phyloP scores from a whole-genome alignment of 30 jellyfish, hydroid and myxozoan species.

The Hydractinia echinata region DNA sequence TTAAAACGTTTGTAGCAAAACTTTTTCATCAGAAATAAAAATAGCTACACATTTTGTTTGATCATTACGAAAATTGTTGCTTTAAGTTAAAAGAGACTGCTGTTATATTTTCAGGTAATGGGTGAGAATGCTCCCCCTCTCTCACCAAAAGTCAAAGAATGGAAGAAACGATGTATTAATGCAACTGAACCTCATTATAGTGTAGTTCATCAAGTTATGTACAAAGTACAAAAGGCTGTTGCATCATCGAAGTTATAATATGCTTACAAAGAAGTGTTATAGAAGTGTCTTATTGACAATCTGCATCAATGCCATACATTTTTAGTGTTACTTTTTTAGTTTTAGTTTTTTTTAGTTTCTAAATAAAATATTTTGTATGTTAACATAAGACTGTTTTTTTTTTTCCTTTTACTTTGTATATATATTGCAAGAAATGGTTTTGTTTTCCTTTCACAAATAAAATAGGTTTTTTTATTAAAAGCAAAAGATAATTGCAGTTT shows the following conservation, averaged over 20 bases:
- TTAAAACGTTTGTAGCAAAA: too few relatives aligned
- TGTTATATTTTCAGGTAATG: slow-evolving; percentile 23
- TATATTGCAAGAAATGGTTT: too few relatives aligned
- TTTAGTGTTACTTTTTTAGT: background rate
- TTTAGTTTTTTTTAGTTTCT: background rate
- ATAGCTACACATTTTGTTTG: too few relatives aligned
- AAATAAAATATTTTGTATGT: background rate
- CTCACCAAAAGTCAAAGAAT: slow-evolving; percentile 41
- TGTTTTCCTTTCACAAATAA: too few relatives aligned
- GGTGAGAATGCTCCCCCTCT: slow-evolving; percentile 35
- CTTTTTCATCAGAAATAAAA: too few relatives aligned
- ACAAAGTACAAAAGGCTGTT: slow-evolving; percentile 27
- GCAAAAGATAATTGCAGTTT: too few relatives aligned
- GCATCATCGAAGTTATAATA: background rate
- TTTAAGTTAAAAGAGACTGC: too few relatives aligned
- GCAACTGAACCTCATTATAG: slow-evolving; percentile 54
- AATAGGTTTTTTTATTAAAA: too few relatives aligned
- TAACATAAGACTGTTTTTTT: background rate
- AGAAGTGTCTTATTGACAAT: too few relatives aligned
- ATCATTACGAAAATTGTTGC: too few relatives aligned
- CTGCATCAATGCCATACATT: background rate
- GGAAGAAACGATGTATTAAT: slow-evolving; percentile 59
- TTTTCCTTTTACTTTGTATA: too few relatives aligned
- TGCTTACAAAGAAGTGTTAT: too few relatives aligned
- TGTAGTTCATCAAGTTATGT: slow-evolving; percentile 57